phyloP scores from a whole-genome alignment of 2,888 invertebrate species.

The Agrotis exclamationis region DNA sequence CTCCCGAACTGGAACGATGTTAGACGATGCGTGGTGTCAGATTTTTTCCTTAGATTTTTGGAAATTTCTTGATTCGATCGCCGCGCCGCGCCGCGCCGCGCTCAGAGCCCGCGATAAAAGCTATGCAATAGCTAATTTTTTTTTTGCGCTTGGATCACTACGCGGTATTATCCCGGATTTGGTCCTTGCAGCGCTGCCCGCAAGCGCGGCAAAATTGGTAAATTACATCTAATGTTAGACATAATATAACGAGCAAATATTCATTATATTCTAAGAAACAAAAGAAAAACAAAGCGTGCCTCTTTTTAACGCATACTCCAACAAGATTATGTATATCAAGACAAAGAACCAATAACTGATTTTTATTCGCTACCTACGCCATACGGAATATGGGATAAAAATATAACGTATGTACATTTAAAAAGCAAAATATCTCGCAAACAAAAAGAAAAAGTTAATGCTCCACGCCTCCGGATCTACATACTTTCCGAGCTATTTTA shows the following conservation, averaged over 20 bases:
- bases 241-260: background rate
- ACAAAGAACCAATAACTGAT: slow-evolving; percentile 31
- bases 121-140: too few relatives aligned
- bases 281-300: background rate
- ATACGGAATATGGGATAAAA: slow-evolving; percentile 42
- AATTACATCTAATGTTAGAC: too few relatives aligned
- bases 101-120: too few relatives aligned
- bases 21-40: too few relatives aligned
- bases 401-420: slow-evolving; percentile 61
- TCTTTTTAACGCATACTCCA: background rate
- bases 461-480: slow-evolving; percentile 62
- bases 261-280: background rate
- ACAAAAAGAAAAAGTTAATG: slow-evolving; percentile 67
- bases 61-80: too few relatives aligned
- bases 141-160: too few relatives aligned
- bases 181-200: too few relatives aligned
- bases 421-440: slow-evolving; percentile 64
- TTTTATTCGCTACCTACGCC: slow-evolving; percentile 23
- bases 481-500: slow-evolving; percentile 55
- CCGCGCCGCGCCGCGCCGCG: too few relatives aligned
- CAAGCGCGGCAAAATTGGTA: too few relatives aligned
- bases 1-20: too few relatives aligned
- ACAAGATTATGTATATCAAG: slow-evolving; percentile 1
- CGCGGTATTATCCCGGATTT: too few relatives aligned
- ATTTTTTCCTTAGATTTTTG: too few relatives aligned